phyloP scores from a whole-genome alignment of 2,888 invertebrate species.

The Xestobium rufovillosum region DNA sequence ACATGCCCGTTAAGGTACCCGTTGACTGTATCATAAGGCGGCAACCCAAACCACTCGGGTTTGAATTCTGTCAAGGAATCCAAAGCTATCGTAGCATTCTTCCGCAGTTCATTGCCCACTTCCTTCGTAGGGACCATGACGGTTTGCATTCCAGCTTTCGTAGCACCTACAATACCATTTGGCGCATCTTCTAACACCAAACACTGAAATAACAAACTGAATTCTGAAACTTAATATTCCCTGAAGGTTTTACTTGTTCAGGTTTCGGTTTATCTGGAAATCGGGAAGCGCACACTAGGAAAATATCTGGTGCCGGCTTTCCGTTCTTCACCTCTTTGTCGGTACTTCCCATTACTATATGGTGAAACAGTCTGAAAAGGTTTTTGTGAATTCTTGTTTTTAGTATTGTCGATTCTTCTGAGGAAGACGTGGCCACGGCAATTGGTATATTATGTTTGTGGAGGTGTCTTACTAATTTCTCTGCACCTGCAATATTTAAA shows the following conservation, averaged over 20 bases:
- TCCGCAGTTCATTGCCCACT: conserved; percentile 1
- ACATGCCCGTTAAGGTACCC: too few species aligned
- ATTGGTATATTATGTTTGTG: conserved; percentile 54
- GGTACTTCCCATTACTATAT: conserved; percentile 54
- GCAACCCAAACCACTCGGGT: conserved; percentile 4
- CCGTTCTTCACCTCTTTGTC: conserved; percentile 61
- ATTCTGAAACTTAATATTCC: too few species aligned
- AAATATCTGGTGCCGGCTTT: conserved; percentile 68
- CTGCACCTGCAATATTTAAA: conserved; percentile 44
- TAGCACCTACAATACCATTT: conserved; percentile 5
- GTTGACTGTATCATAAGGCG: too few species aligned
- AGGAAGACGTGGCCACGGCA: conserved; percentile 63
- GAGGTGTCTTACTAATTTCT: conserved; percentile 54
- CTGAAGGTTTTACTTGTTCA: conserved; percentile 31
- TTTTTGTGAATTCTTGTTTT: conserved; percentile 48
- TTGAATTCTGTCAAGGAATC: conserved; percentile 4
- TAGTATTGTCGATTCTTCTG: conserved; percentile 47
- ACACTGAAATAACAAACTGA: conserved; percentile 6
- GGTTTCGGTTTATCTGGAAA: conserved; percentile 50
- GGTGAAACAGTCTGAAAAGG: conserved; percentile 49
- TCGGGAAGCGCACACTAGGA: conserved; percentile 53
- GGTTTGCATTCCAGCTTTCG: conserved; percentile 5
- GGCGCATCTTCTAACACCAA: conserved; percentile 7
- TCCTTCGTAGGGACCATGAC: conserved; percentile 5
- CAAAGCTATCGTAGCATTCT: conserved; percentile 3